Evolutionary conservation across 1,140 invertebrate species (phyloP).

Genomic region (Orchesella cincta): DNA sequence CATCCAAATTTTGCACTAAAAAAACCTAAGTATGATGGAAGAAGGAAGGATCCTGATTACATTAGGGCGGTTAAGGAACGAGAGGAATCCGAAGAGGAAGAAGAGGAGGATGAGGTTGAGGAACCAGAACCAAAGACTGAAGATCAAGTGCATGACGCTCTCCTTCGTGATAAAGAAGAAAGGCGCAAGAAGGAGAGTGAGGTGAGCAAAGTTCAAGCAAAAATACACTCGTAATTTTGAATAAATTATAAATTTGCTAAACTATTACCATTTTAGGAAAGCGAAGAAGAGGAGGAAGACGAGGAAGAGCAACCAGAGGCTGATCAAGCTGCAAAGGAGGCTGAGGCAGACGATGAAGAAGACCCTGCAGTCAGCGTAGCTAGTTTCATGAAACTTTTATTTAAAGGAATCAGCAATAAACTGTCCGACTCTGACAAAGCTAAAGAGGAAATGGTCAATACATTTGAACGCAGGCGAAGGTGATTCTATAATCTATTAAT

Average conservation of each 20-base stretch:
- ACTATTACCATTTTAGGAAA: background rate
- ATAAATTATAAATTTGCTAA: background rate
- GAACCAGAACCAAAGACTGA: slow-evolving; percentile 7
- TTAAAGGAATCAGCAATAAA: slow-evolving; percentile 36
- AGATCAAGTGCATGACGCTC: background rate
- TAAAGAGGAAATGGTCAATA: slow-evolving; percentile 31
- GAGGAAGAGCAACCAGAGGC: slow-evolving; percentile 4
- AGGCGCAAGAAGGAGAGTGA: background rate
- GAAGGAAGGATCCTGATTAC: background rate
- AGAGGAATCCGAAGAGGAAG: background rate
- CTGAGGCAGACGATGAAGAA: background rate
- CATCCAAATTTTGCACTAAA: background rate
- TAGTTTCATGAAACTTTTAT: slow-evolving; percentile 37
- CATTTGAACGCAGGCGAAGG: slow-evolving; percentile 29
- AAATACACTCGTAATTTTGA: background rate
- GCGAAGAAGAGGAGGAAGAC: slow-evolving; percentile 22
- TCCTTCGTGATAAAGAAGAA: background rate
- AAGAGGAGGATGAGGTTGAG: slow-evolving; percentile 27
- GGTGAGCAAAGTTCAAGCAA: background rate
- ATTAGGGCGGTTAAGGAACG: background rate
- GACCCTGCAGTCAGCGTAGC: slow-evolving; percentile 34
- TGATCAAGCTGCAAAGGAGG: background rate
- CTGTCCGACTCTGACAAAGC: slow-evolving; percentile 17
- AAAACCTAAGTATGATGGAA: slow-evolving; percentile 26
- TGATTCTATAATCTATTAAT: slow-evolving; percentile 13